Conservation (phyloP, 2,888 invertebrate genomes). For the Diloba caeruleocephala region DNA sequence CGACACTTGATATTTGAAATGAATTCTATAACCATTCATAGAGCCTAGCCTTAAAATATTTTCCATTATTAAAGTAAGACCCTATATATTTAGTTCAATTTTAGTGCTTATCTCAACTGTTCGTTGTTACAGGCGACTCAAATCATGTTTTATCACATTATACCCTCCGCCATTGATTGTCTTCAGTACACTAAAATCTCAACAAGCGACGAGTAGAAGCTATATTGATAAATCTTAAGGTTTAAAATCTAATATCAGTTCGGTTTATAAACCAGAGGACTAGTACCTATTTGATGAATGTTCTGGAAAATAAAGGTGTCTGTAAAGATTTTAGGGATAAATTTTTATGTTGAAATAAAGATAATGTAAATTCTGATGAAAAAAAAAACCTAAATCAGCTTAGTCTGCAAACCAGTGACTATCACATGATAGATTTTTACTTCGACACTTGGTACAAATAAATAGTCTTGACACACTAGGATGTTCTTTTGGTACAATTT, state of each 20-base stretch:
- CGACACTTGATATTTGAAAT: too few relatives aligned
- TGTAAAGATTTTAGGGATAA: slow-evolving; percentile 23
- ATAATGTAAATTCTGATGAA: slow-evolving; percentile 5
- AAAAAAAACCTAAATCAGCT: too few relatives aligned
- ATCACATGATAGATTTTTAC: too few relatives aligned
- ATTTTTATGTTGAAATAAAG: slow-evolving; percentile 3
- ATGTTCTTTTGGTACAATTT: too few relatives aligned
- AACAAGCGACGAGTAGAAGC: background rate
- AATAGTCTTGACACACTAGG: too few relatives aligned
- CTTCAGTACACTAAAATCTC: slow-evolving; percentile 4
- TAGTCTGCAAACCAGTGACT: too few relatives aligned
- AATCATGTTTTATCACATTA: slow-evolving; percentile 31
- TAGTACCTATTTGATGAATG: slow-evolving; percentile 22
- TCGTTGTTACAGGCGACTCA: slow-evolving; percentile 21
- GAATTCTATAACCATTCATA: too few relatives aligned
- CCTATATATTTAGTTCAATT: slow-evolving; percentile 19
- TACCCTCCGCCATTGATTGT: slow-evolving; percentile 18
- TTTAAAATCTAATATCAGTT: background rate
- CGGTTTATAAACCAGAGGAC: slow-evolving; percentile 3
- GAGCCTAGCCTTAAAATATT: too few relatives aligned
- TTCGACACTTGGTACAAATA: too few relatives aligned
- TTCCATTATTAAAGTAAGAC: too few relatives aligned
- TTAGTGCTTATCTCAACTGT: slow-evolving; percentile 21
- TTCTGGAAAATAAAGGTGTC: slow-evolving; percentile 17
- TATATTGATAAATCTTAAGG: fast-evolving